Conservation (phyloP, 2,113 vertebrate genomes). For the Kobus ellipsiprymnus region DNA sequence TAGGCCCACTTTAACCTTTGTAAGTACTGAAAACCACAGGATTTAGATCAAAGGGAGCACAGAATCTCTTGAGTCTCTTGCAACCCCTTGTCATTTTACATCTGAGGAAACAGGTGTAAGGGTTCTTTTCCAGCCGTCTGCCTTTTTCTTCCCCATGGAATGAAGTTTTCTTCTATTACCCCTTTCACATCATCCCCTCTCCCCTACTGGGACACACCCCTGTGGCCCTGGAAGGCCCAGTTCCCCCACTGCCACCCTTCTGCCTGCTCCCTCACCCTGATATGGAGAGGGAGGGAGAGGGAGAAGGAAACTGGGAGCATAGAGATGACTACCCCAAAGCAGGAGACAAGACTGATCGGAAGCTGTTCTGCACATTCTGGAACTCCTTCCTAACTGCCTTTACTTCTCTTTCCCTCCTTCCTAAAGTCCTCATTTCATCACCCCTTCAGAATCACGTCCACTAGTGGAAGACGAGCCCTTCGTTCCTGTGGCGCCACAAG, state of each 20-base stretch:
- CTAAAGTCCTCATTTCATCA: background rate
- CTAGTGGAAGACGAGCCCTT: background rate
- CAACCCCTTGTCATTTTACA: background rate
- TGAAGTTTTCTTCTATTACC: background rate
- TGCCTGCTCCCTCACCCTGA: background rate
- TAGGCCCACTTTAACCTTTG: background rate
- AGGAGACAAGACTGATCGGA: background rate
- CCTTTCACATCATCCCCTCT: background rate
- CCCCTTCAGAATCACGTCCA: background rate
- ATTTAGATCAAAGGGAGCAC: background rate
- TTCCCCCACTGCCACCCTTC: background rate
- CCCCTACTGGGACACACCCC: background rate
- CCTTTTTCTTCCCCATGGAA: background rate
- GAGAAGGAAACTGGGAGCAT: background rate
- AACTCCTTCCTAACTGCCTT: background rate
- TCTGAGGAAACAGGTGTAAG: background rate
- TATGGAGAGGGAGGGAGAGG: background rate
- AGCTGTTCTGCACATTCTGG: background rate
- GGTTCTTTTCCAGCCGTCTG: background rate
- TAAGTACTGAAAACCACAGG: background rate
- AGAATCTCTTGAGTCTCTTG: background rate
- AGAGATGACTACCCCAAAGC: background rate
- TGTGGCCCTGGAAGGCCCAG: background rate
- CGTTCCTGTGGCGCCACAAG: background rate
- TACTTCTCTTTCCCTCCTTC: background rate